These are phyloP conservation scores for Tragulus kanchil DNA, from an alignment of 2,113 vertebrate genomes.

Conservation along the genomic window DNA sequence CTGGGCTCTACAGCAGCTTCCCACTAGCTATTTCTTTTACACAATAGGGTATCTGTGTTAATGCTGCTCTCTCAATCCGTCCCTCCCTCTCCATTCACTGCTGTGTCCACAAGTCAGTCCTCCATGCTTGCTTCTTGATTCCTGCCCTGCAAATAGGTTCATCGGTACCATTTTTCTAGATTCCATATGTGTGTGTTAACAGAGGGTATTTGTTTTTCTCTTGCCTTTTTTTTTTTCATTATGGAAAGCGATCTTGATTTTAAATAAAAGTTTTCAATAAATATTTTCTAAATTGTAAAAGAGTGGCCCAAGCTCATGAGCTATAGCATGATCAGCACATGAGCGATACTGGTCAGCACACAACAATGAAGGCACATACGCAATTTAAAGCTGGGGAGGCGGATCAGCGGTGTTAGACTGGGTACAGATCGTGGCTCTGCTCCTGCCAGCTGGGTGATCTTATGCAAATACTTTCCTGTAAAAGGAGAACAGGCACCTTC, in stretches of 20 bases:
- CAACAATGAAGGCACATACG: neutral
- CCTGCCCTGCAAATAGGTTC: neutral
- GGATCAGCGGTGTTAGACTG: neutral
- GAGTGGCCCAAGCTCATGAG: neutral
- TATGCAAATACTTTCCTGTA: neutral
- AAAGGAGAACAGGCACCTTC: neutral
- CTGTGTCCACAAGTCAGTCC: neutral
- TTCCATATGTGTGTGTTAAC: neutral
- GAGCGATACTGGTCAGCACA: neutral
- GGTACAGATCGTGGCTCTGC: neutral
- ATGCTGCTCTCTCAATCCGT: neutral
- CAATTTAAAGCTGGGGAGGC: too few species aligned
- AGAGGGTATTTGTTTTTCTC: neutral
- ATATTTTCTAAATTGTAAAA: neutral
- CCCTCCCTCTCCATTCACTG: neutral
- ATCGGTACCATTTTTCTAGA: neutral
- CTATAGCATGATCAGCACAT: neutral
- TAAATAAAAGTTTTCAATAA: neutral
- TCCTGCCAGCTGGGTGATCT: neutral
- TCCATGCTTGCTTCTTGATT: neutral
- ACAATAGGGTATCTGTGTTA: neutral
- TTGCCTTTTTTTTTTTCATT: neutral
- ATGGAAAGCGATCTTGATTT: neutral
- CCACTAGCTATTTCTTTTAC: neutral
- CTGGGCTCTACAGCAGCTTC: neutral